Evolutionary conservation across 2,888 invertebrate species (phyloP).

Genomic region (Muscina levida): DNA sequence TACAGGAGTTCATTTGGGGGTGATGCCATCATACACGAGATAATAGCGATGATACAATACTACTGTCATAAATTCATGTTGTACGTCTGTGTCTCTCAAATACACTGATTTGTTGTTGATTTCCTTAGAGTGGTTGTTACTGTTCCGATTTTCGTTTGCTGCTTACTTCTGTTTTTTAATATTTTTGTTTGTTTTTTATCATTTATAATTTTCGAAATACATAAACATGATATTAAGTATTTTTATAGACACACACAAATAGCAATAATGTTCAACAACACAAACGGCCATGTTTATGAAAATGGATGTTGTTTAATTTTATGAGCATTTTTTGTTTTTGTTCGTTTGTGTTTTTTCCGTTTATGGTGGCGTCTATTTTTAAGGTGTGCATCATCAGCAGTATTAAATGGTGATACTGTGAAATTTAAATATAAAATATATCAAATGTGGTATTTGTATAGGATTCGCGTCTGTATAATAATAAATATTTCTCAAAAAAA

Average conservation of each 20-base stretch:
- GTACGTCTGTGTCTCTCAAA: neutral
- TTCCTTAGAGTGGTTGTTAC: conserved; percentile 10
- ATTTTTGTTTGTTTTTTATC: neutral
- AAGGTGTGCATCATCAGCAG: neutral
- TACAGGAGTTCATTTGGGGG: conserved; percentile 15
- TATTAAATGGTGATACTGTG: neutral
- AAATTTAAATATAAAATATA: too few relatives aligned
- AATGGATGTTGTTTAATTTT: conserved; percentile 43
- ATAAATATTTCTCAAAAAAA: too few relatives aligned
- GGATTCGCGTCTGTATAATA: too few relatives aligned
- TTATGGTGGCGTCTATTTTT: neutral
- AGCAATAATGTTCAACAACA: conserved; percentile 43
- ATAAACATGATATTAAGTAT: conserved; percentile 22
- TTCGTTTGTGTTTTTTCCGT: neutral
- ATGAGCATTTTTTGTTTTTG: neutral
- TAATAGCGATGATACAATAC: conserved; percentile 20
- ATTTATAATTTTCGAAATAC: conserved; percentile 40
- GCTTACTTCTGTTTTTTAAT: neutral
- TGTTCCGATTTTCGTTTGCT: neutral
- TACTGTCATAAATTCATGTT: neutral
- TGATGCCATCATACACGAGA: conserved; percentile 22
- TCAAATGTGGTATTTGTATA: too few relatives aligned
- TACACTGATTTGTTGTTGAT: conserved; percentile 20
- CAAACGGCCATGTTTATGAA: conserved; percentile 51
- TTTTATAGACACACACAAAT: neutral